Percentiles rank a stretch among this genome's conserved stretches.
These are phyloP conservation scores for Botia kubotai DNA, from an alignment of 2,797 vertebrate genomes.

Conservation along the genomic window DNA sequence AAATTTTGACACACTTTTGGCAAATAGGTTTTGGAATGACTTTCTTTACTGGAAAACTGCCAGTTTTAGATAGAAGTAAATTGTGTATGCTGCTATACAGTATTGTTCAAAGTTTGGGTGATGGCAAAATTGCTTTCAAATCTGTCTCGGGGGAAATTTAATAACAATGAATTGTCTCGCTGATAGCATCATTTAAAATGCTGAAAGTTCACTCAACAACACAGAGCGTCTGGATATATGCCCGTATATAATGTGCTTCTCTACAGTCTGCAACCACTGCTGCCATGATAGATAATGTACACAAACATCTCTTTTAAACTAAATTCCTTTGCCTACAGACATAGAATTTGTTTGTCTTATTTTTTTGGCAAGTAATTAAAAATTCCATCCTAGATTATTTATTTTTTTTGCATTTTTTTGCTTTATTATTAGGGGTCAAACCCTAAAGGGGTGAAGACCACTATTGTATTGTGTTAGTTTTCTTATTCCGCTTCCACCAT, in stretches of 20 bases:
- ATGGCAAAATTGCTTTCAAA: constrained; percentile 24
- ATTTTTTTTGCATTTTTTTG: background rate
- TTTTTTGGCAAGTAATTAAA: background rate
- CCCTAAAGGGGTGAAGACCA: no score
- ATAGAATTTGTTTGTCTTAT: background rate
- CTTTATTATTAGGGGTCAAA: no score
- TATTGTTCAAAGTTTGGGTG: constrained; percentile 10
- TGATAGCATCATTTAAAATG: background rate
- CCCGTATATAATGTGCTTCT: background rate
- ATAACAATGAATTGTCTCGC: background rate
- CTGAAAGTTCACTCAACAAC: background rate
- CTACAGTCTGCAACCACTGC: background rate
- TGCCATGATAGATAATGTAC: background rate
- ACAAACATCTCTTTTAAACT: background rate
- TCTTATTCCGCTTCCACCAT: no score
- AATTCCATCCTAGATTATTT: background rate
- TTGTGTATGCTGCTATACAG: background rate
- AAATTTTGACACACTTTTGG: constrained; percentile 28
- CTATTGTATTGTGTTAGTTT: no score
- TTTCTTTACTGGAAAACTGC: constrained; percentile 13
- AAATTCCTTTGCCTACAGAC: background rate
- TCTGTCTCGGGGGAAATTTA: background rate
- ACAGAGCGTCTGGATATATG: background rate
- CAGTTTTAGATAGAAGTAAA: background rate
- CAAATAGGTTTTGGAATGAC: constrained; percentile 31